phyloP scores from a whole-genome alignment of 2,888 invertebrate species.

The Malthinus flaveolus region DNA sequence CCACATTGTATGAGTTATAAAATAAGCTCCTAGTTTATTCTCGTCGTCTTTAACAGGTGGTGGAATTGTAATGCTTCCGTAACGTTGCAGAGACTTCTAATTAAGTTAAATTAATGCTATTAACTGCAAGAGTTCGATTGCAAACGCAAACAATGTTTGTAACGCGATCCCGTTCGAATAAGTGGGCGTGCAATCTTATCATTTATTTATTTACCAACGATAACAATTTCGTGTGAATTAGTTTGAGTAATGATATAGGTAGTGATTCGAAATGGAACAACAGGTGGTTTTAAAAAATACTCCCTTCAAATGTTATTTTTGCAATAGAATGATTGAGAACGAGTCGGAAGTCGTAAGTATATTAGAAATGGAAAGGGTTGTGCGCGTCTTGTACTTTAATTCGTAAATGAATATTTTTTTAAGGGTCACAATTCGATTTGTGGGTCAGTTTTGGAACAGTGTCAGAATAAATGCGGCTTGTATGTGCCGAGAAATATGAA shows the following conservation, averaged over 20 bases:
- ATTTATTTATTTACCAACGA: slow-evolving; percentile 3
- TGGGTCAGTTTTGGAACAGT: slow-evolving; percentile 72
- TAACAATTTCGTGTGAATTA: background rate
- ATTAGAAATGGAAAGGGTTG: background rate
- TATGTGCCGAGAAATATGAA: slow-evolving; percentile 69
- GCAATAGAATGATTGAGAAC: slow-evolving; percentile 67
- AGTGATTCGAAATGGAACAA: slow-evolving; percentile 1
- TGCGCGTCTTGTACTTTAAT: slow-evolving; percentile 1
- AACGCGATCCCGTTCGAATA: background rate
- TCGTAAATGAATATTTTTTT: slow-evolving; percentile 33
- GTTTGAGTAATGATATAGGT: background rate
- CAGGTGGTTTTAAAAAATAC: background rate
- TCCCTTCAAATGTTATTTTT: slow-evolving; percentile 65
- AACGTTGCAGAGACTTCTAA: background rate
- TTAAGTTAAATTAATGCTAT: background rate
- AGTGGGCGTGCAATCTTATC: slow-evolving; percentile 6
- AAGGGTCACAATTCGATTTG: slow-evolving; percentile 71
- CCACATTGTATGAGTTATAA: no score
- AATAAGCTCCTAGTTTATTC: no score
- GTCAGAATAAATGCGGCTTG: slow-evolving; percentile 69
- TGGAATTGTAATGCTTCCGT: background rate
- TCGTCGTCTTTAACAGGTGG: no score
- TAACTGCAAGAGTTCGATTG: background rate
- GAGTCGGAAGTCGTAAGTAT: slow-evolving; percentile 64
- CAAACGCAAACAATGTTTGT: no score